Evolutionary conservation across 53 echinoderm and acorn worm species (phyloP).

Genomic region (Actinopyga echinites): DNA sequence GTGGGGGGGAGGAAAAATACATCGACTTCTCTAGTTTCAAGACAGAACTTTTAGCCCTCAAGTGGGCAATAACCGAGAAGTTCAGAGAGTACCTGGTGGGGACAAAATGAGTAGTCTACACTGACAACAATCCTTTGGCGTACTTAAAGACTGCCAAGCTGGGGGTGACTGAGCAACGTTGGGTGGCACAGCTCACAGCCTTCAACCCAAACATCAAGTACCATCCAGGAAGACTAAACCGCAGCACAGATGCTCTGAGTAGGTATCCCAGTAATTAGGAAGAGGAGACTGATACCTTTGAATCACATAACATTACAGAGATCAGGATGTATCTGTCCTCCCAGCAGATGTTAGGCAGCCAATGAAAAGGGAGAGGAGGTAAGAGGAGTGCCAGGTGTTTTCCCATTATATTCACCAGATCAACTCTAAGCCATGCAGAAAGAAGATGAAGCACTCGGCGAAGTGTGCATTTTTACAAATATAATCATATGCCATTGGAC

Average conservation of each 20-base stretch:
- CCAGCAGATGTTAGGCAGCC: background rate
- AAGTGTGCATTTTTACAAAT: no score
- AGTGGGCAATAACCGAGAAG: conserved; percentile 50
- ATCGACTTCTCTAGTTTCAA: conserved; percentile 53
- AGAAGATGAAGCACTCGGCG: no score
- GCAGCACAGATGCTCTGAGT: conserved; percentile 46
- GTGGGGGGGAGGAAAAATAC: conserved; percentile 43
- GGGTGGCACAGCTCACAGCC: conserved; percentile 6
- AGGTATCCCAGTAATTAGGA: background rate
- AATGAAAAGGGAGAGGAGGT: background rate
- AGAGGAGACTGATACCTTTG: background rate
- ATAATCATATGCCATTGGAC: no score
- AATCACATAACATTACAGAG: background rate
- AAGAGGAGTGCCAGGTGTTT: no score
- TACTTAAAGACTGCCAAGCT: conserved; percentile 37
- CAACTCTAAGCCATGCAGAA: no score
- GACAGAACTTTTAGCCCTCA: conserved; percentile 33
- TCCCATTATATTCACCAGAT: no score
- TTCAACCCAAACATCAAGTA: conserved; percentile 40
- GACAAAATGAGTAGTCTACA: conserved; percentile 1
- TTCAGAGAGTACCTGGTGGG: conserved; percentile 32
- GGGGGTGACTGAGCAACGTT: no score
- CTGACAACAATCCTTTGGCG: conserved; percentile 7
- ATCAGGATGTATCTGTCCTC: background rate
- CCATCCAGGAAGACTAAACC: conserved; percentile 21